These are phyloP conservation scores for Cecropterus lyciades DNA, from an alignment of 1,140 invertebrate species.

Conservation along the genomic window DNA sequence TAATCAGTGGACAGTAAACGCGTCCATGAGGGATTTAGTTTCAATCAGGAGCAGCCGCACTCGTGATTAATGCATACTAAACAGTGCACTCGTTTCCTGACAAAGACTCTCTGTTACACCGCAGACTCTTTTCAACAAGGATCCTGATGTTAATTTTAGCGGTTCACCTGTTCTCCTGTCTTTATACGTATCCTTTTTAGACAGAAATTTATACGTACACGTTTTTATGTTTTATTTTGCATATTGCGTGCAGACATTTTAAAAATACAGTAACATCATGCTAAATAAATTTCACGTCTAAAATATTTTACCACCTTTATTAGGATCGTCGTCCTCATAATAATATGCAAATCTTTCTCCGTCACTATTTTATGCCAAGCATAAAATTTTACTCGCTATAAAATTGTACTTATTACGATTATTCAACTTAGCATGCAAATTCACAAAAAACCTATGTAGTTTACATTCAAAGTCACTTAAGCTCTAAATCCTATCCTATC, in stretches of 20 bases:
- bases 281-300: no score
- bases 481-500: conserved; percentile 37
- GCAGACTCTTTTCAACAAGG: conserved; percentile 12
- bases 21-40: conserved; percentile 68
- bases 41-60: conserved; percentile 67
- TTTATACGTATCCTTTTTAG: neutral
- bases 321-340: no score
- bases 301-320: no score
- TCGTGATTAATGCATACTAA: conserved; percentile 79
- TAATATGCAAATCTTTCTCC: no score
- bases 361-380: no score
- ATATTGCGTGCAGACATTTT: no score
- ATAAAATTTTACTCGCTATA: no score
- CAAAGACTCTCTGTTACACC: conserved; percentile 5
- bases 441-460: neutral
- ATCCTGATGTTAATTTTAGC: conserved; percentile 13
- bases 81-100: conserved; percentile 45
- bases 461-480: conserved; percentile 27
- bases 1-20: conserved; percentile 64
- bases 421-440: neutral
- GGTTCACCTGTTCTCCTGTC: neutral
- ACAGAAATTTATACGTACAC: no score
- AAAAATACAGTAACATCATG: no score
- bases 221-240: no score
- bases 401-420: no score